Conservation (phyloP, 2,888 invertebrate species). For the Glyphotaelius pellucidus region DNA sequence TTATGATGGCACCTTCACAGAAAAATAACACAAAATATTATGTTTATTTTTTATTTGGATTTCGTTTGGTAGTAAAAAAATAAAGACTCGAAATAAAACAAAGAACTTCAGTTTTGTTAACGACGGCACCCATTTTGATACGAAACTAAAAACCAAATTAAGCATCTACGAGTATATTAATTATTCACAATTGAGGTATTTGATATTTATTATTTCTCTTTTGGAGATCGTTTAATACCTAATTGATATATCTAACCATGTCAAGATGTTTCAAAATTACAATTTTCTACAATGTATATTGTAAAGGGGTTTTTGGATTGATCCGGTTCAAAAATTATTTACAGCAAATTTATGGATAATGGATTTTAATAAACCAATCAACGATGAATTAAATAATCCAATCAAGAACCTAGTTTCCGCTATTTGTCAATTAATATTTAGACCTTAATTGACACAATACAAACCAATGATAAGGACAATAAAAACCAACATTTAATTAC, state of each 20-base stretch:
- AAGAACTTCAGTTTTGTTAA: neutral
- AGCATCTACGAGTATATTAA: neutral
- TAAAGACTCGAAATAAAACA: neutral
- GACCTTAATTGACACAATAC: too few relatives aligned
- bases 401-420: neutral
- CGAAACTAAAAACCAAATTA: neutral
- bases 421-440: too few relatives aligned
- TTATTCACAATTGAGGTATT: neutral
- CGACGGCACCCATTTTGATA: neutral
- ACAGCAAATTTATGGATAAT: neutral
- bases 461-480: too few relatives aligned
- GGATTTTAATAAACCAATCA: neutral
- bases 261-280: too few relatives aligned
- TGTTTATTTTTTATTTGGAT: too few relatives aligned
- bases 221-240: neutral
- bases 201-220: neutral
- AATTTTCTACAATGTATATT: neutral
- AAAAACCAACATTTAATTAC: too few relatives aligned
- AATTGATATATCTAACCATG: too few relatives aligned
- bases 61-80: neutral
- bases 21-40: too few relatives aligned
- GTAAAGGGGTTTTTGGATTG: neutral
- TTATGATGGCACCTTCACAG: neutral
- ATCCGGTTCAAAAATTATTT: neutral
- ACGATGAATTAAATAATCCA: too few relatives aligned